Conservation (phyloP, 2,797 vertebrate genomes). For the Eurystomus glaucurus region DNA sequence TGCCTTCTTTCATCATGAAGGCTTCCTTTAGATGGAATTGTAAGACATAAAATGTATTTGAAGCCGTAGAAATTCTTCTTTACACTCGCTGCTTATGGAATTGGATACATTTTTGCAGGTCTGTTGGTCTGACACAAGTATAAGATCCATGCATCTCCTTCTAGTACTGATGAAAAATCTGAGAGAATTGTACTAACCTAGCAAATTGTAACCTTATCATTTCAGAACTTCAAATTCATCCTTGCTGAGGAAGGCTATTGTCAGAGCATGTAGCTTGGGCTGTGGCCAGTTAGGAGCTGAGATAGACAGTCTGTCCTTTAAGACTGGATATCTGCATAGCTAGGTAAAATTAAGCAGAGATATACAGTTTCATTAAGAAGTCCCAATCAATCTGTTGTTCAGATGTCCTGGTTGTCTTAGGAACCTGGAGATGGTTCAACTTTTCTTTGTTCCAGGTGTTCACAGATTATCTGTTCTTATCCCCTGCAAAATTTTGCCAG, state of each 20-base stretch:
- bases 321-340: neutral
- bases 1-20: neutral
- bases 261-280: neutral
- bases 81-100: neutral
- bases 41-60: neutral
- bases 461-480: neutral
- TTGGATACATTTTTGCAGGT: neutral
- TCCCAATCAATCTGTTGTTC: constrained; percentile 15
- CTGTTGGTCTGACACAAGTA: neutral
- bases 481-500: neutral
- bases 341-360: constrained; percentile 44
- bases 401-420: neutral
- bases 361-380: constrained; percentile 18
- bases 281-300: neutral
- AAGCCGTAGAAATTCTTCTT: neutral
- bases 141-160: neutral
- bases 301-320: constrained; percentile 1
- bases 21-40: neutral
- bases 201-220: neutral
- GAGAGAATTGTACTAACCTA: neutral
- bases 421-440: neutral
- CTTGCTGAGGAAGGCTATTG: neutral
- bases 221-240: neutral
- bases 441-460: neutral
- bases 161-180: neutral